phyloP scores from a whole-genome alignment of 2,113 vertebrate species.

The Rhinopomastus cyanomelas region DNA sequence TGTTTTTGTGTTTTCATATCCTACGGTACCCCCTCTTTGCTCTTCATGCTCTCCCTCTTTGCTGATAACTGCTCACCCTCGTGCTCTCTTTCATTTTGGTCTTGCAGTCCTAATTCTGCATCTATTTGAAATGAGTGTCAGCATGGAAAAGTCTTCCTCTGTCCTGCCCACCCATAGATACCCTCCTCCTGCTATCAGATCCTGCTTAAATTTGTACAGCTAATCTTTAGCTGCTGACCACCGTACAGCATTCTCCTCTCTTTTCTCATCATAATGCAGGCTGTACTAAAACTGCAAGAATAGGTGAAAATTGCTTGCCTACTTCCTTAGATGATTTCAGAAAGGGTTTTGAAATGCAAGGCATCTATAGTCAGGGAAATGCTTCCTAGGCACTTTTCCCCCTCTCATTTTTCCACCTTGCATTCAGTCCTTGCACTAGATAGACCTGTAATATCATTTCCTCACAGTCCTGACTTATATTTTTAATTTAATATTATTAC shows the following conservation, averaged over 20 bases:
- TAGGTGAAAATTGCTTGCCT: constrained; percentile 13
- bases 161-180: background rate
- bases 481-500: constrained; percentile 30
- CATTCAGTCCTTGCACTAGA: background rate
- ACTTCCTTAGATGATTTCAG: constrained; percentile 23
- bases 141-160: background rate
- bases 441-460: constrained; percentile 6
- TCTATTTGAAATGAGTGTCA: background rate
- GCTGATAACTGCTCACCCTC: background rate
- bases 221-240: background rate
- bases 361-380: background rate
- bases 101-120: background rate
- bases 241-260: background rate
- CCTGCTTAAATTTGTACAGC: background rate
- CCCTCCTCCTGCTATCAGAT: background rate
- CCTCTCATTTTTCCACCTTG: background rate
- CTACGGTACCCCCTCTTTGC: background rate
- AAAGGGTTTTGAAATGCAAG: constrained; percentile 8
- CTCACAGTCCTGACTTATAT: background rate
- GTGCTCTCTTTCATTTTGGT: background rate
- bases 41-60: background rate
- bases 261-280: background rate
- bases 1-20: constrained; percentile 18
- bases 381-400: constrained; percentile 7
- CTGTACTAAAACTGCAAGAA: background rate